Base-by-base conservation (phyloP, 1,140 invertebrate species). In the Cyclina sinensis region DNA sequence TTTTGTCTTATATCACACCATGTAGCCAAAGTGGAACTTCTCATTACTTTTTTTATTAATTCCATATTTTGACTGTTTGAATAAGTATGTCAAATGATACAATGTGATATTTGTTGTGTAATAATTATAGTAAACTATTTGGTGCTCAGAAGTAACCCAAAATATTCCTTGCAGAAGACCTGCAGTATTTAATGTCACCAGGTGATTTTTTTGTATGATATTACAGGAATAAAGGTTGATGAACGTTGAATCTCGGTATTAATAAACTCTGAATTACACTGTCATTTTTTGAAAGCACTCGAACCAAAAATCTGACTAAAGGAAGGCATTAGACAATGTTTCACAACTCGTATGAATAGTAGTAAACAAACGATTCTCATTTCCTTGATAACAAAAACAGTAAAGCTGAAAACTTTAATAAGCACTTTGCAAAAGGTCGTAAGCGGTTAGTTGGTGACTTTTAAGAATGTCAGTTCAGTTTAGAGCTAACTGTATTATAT, bases 91-190 rank as follows among this genome's bases (percentile, higher is more conserved):
- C 24, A 51, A 70, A 70, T 70, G 65, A 62, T 62, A 81, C 27
- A 30, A 11, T 83, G 81, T 83, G 81, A 83, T 83, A 83, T 83
- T 83, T 83, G 27, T 83, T 83, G 81, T 83, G 21, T 70, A 83
- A 35, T 65, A 46, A 83, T 51, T 78, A 78, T 83, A n/a, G n/a
- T n/a, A 32, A 81, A 62, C 18, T 39, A 12, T 83, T 81, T 83
- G 81, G 81, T 83, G 81, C 81, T 83, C 43, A 81, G 79, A 65
- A 54, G 37, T 78, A 51, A 54, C 39, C 18, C 48, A 16, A 21
- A 62, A 30, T 65, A 78, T 78, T 78, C 39, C 74, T 78, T 46
- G 74, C 27, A 57, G 18, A 48, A 35, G 48, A 9, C 74, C 48
- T 54, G 74, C 74, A 78, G 54, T 78, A 78, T 54, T 37, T n/a